Conservation (phyloP, 2,888 invertebrate genomes). For the Apotomis turbidana region DNA sequence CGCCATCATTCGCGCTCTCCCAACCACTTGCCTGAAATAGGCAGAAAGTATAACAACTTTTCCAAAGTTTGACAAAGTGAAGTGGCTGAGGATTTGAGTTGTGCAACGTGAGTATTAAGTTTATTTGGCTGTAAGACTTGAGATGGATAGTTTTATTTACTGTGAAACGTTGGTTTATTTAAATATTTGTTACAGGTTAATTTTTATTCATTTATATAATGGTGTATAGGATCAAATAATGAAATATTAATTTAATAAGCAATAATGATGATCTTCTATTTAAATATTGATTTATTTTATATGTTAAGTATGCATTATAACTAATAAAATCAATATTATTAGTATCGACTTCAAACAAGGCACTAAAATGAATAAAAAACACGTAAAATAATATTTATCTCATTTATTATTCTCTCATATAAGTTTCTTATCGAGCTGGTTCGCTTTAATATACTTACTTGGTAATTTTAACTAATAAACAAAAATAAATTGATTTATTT, state of each 20-base stretch:
- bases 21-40: slow-evolving; percentile 1
- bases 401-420: too few species aligned
- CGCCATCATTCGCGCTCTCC: slow-evolving; percentile 63
- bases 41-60: slow-evolving; percentile 37
- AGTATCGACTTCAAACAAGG: too few species aligned
- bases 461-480: too few species aligned
- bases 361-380: too few species aligned
- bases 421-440: too few species aligned
- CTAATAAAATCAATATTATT: too few species aligned
- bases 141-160: neutral
- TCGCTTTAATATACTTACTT: too few species aligned
- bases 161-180: neutral
- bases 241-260: neutral
- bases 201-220: neutral
- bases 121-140: neutral
- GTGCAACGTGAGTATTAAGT: slow-evolving; percentile 26
- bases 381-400: too few species aligned
- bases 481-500: too few species aligned
- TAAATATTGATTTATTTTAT: too few species aligned
- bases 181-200: neutral
- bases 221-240: neutral
- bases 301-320: too few species aligned
- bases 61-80: slow-evolving; percentile 60
- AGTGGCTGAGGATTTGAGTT: slow-evolving; percentile 44
- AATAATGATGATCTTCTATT: too few species aligned